Base-by-base conservation (phyloP, 2,888 invertebrate genomes). In the Pristionchus mayeri region DNA sequence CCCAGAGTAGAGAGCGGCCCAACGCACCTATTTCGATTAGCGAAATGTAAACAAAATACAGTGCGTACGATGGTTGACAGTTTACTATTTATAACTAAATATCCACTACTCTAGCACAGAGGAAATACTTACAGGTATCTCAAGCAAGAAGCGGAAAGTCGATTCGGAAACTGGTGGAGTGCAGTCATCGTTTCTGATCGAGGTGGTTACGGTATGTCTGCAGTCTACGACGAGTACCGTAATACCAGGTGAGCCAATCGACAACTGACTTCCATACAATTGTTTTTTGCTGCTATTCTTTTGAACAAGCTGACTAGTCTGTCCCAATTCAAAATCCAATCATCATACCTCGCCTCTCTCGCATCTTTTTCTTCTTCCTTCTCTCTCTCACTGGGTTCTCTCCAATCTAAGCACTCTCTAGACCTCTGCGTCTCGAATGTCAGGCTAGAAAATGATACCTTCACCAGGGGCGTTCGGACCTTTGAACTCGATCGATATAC, bases 111-210 rank as follows among this genome's bases (percentile, higher is more conserved):
- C 44, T 44, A 13, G 44, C 44, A 44, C 44, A 44, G 6, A 13
- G 24, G 18, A 71, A 27, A 57, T 57, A 52, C 6, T 57, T 11
- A 75, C 75, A 92, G 92, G 85, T 91, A 92, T 80, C 88, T 92
- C 87, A 92, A 92, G 85, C 91, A 92, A 86, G 89, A 90, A 75
- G 91, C 92, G 7, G 92, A 92, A 85, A 90, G 89, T 30, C 86
- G 92, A n/a, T 92, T 92, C 86, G 92, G 92, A 18, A 91, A 90
- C 84, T 92, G 92, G 92, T 92, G 92, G 92, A 91, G 90, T 84
- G 90, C 92, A 1, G 92, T 92, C 13, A 92, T 92, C 82, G 91
- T 92, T 24, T 91, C 90, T 67, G 92, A 92, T 40, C 85, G 90
- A 40, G 92, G 92, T 11, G 92, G 92, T 24, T 92, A 92, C 82